phyloP scores from a whole-genome alignment of 2,797 vertebrate genomes.

The Thaleichthys pacificus region DNA sequence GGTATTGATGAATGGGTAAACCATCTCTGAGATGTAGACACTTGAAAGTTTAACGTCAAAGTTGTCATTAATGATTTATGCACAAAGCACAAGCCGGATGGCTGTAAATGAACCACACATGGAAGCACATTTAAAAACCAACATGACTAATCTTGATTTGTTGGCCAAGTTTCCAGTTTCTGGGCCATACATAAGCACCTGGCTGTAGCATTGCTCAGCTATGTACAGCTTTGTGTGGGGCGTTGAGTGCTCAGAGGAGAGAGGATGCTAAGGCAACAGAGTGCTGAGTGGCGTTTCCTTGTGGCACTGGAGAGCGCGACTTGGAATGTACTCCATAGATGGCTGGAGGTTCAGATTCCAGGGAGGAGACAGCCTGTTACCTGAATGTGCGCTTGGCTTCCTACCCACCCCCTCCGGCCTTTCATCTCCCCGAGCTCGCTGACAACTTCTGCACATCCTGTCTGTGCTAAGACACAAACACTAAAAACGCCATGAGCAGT shows the following conservation, averaged over 20 bases:
- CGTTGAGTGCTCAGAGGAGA: constrained; percentile 44
- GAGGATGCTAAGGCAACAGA: constrained; percentile 22
- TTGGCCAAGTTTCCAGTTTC: constrained; percentile 22
- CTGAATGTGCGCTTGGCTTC: constrained; percentile 52
- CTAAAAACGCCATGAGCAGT: constrained; percentile 52
- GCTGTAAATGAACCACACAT: constrained; percentile 12
- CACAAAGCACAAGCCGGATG: neutral
- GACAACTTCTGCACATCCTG: constrained; percentile 72
- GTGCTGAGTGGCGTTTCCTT: constrained; percentile 50
- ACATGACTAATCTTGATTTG: constrained; percentile 20
- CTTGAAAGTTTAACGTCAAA: neutral
- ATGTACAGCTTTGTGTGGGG: constrained; percentile 34
- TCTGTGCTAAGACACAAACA: constrained; percentile 64
- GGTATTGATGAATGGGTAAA: neutral
- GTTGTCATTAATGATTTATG: neutral
- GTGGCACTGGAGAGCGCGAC: constrained; percentile 14
- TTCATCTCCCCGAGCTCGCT: constrained; percentile 69
- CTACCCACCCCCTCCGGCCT: constrained; percentile 57
- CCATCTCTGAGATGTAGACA: constrained; percentile 15
- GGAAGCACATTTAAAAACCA: constrained; percentile 11
- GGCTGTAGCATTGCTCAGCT: constrained; percentile 37
- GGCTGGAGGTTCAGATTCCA: constrained; percentile 46
- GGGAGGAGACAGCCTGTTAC: constrained; percentile 64
- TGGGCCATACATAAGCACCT: constrained; percentile 45
- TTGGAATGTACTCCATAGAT: constrained; percentile 37